Percentiles rank a stretch among this genome's conserved stretches.
Conservation (phyloP, 2,113 vertebrate genomes). For the Zosterops hypoxanthus region DNA sequence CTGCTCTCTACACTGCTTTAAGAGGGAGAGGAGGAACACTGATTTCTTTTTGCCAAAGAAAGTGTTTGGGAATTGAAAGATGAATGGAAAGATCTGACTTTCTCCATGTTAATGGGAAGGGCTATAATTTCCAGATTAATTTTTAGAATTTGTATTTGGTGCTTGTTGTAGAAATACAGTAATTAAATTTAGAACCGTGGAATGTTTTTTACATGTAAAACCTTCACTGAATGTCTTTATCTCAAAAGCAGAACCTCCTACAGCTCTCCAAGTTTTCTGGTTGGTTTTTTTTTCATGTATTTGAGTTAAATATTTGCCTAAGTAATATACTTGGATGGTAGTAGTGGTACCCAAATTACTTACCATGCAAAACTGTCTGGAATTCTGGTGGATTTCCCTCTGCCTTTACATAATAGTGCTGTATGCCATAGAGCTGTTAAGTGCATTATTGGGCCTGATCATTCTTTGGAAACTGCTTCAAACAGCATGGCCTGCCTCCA, state of each 20-base stretch:
- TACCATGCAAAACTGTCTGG: neutral
- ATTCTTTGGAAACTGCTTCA: neutral
- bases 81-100: neutral
- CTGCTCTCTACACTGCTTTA: neutral
- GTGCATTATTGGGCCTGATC: neutral
- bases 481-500: neutral
- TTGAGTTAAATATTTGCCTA: neutral
- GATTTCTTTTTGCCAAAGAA: neutral
- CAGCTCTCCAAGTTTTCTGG: neutral
- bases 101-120: neutral
- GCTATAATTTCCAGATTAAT: neutral
- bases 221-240: neutral
- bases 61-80: neutral
- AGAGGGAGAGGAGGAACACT: neutral
- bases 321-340: neutral
- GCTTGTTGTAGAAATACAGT: neutral
- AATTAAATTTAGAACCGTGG: neutral
- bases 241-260: neutral
- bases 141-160: neutral
- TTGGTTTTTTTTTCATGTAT: neutral
- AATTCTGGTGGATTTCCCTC: neutral
- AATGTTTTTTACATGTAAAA: neutral
- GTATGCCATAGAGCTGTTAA: neutral
- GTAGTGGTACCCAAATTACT: neutral
- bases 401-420: rapidly evolving